Conservation (phyloP, 2,888 invertebrate species). For the Atrina japonica region DNA sequence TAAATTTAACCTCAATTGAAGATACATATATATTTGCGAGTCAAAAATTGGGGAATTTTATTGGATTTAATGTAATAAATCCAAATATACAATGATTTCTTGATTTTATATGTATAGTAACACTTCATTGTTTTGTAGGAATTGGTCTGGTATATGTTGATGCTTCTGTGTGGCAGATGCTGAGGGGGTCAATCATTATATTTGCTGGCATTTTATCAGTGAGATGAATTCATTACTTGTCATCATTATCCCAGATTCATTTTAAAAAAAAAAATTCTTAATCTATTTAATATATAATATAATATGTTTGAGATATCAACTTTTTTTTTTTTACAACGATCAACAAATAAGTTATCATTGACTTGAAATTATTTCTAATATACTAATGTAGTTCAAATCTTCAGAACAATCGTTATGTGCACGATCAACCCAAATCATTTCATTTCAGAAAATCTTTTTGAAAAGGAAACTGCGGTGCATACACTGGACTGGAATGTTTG, state of each 20-base stretch:
- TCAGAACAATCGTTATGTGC: too few relatives aligned
- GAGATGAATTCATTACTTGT: conserved; percentile 37
- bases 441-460: conserved; percentile 73
- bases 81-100: background rate
- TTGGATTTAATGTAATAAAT: background rate
- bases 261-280: too few relatives aligned
- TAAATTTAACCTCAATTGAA: too few relatives aligned
- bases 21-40: background rate
- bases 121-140: conserved; percentile 60
- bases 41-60: background rate
- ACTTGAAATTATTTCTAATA: too few relatives aligned
- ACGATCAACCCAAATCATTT: background rate
- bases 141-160: conserved; percentile 76
- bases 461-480: conserved; percentile 67
- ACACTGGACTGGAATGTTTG: conserved; percentile 75
- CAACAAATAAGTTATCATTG: too few relatives aligned
- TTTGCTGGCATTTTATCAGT: conserved; percentile 78
- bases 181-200: conserved; percentile 76
- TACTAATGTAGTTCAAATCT: too few relatives aligned
- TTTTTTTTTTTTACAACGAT: too few relatives aligned
- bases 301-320: too few relatives aligned
- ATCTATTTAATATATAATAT: too few relatives aligned
- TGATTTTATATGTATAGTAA: too few relatives aligned
- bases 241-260: background rate
- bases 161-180: conserved; percentile 78